A percentile compares a stretch with the other conserved stretches of the same genome.
Evolutionary conservation across 2,888 invertebrate species (phyloP).

Genomic region (Clistopyga incitator): DNA sequence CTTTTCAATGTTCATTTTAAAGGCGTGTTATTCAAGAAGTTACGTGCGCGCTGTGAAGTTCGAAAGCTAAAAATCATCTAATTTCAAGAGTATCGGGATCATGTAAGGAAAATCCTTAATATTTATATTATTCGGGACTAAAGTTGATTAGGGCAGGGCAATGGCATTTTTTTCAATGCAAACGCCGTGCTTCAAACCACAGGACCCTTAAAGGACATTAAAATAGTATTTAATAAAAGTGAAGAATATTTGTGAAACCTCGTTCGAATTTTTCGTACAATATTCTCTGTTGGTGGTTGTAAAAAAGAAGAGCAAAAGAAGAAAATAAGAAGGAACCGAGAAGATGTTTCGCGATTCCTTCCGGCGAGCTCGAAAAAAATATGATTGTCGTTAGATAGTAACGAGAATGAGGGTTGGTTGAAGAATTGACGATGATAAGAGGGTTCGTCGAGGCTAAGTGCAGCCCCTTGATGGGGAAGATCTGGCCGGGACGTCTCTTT

Average conservation of each 20-base stretch:
- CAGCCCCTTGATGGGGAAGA: constrained; percentile 38
- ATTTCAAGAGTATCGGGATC: too few relatives aligned
- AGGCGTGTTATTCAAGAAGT: too few relatives aligned
- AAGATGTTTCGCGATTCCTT: constrained; percentile 68
- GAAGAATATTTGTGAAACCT: background rate
- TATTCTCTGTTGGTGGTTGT: background rate
- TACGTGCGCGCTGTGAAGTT: too few relatives aligned
- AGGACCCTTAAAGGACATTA: too few relatives aligned
- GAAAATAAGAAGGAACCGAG: background rate
- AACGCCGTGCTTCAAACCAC: too few relatives aligned
- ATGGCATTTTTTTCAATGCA: too few relatives aligned
- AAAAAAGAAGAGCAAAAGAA: background rate
- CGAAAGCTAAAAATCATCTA: too few relatives aligned
- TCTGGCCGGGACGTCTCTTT: background rate
- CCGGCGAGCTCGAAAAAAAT: constrained; percentile 74
- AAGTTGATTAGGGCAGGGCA: too few relatives aligned
- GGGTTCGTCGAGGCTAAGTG: constrained; percentile 6
- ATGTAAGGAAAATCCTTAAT: too few relatives aligned
- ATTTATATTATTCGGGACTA: too few relatives aligned
- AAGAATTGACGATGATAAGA: constrained; percentile 16
- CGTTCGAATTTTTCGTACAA: background rate
- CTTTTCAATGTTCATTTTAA: too few relatives aligned
- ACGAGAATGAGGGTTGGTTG: background rate
- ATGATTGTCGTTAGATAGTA: constrained; percentile 10
- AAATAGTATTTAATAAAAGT: too few relatives aligned